phyloP scores from a whole-genome alignment of 2,113 vertebrate species.

The Dipodomys merriami region DNA sequence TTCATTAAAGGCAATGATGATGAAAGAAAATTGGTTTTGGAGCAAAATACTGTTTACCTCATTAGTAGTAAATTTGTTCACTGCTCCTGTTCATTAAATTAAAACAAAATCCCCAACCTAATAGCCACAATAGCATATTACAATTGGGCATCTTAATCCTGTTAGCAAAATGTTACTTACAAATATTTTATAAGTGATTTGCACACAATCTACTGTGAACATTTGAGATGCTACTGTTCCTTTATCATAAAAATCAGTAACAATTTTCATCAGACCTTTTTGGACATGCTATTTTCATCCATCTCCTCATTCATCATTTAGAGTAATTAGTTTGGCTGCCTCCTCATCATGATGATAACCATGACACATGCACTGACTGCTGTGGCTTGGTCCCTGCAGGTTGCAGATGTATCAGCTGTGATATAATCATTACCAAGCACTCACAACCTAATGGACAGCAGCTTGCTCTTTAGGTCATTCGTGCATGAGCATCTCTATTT shows the following conservation, averaged over 20 bases:
- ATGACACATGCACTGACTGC: constrained; percentile 40
- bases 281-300: not conserved
- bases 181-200: constrained; percentile 37
- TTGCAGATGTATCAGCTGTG: constrained; percentile 58
- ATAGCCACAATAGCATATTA: not conserved
- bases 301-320: not conserved
- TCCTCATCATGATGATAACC: constrained; percentile 59
- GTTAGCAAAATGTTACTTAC: not conserved
- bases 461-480: constrained; percentile 11
- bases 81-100: constrained; percentile 66
- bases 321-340: constrained; percentile 66
- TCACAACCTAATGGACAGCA: constrained; percentile 47
- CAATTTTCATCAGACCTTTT: constrained; percentile 66
- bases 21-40: constrained; percentile 74
- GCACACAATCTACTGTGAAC: constrained; percentile 1
- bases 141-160: not conserved
- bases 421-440: constrained; percentile 58
- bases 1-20: constrained; percentile 68
- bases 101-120: not conserved
- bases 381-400: constrained; percentile 28
- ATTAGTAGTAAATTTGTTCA: constrained; percentile 70
- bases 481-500: not conserved
- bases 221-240: constrained; percentile 6
- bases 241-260: constrained; percentile 49
- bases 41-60: constrained; percentile 75